Evolutionary conservation across 2,888 invertebrate genomes (phyloP).

Genomic region (Calliphora vomitoria): DNA sequence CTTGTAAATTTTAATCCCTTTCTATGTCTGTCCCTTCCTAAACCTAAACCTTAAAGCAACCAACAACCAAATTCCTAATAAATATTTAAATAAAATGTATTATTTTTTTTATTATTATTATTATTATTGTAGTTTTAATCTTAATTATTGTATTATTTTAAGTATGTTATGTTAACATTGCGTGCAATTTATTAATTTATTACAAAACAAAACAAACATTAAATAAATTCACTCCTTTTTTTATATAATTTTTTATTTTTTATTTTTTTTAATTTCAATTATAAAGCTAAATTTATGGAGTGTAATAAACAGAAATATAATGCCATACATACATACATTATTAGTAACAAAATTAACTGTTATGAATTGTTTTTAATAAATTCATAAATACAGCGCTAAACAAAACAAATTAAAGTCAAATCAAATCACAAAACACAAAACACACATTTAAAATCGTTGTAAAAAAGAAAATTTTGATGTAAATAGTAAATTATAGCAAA

Average conservation of each 20-base stretch:
- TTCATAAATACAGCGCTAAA: conserved; percentile 40
- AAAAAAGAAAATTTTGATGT: conserved; percentile 51
- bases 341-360: conserved; percentile 34
- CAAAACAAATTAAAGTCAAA: conserved; percentile 28
- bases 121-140: conserved; percentile 19
- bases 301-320: conserved; percentile 33
- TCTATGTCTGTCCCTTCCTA: background rate
- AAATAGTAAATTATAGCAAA: conserved; percentile 55
- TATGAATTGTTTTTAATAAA: conserved; percentile 58
- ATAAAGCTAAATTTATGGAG: conserved; percentile 35
- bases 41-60: conserved; percentile 12
- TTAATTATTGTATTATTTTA: conserved; percentile 28
- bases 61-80: conserved; percentile 58
- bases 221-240: conserved; percentile 60
- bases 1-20: background rate
- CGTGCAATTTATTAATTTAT: conserved; percentile 74
- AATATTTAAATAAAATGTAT: conserved; percentile 52
- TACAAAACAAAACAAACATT: conserved; percentile 47
- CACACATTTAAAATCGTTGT: conserved; percentile 13
- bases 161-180: conserved; percentile 74
- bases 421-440: conserved; percentile 47
- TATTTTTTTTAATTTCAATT: conserved; percentile 9
- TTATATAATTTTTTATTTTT: conserved; percentile 29
- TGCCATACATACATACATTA: conserved; percentile 63
- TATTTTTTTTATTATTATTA: conserved; percentile 15